Evolutionary conservation across 1,140 invertebrate species (phyloP).

Genomic region (Achroia grisella): DNA sequence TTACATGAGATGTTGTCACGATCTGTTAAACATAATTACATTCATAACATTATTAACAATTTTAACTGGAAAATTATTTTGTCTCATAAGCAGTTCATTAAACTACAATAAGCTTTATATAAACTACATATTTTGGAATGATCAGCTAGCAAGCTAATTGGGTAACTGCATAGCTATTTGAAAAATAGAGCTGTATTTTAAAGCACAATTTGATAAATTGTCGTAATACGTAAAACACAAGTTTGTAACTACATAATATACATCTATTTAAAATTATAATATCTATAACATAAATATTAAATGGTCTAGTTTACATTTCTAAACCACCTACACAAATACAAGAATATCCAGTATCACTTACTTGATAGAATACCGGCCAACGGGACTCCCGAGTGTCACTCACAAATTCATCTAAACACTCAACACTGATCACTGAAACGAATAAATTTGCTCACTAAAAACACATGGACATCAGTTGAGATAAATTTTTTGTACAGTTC

Average conservation of each 20-base stretch:
- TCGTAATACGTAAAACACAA: too few species aligned
- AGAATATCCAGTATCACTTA: conserved; percentile 38
- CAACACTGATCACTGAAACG: conserved; percentile 34
- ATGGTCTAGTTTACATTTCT: not conserved
- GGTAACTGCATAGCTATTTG: too few species aligned
- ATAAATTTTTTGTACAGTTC: conserved; percentile 28
- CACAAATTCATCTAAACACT: conserved; percentile 5
- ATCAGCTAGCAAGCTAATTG: too few species aligned
- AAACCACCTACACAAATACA: conserved; percentile 34
- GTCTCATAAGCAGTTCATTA: too few species aligned
- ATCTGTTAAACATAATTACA: conserved; percentile 6
- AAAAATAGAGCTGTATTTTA: too few species aligned
- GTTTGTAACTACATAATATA: too few species aligned
- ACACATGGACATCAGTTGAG: conserved; percentile 22
- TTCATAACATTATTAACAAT: too few species aligned
- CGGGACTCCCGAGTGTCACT: conserved; percentile 36
- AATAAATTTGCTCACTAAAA: conserved; percentile 10
- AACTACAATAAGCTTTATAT: too few species aligned
- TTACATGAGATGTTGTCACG: conserved; percentile 2
- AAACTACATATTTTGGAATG: too few species aligned
- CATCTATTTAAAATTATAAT: too few species aligned
- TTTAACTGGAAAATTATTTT: too few species aligned
- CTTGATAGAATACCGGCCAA: conserved; percentile 46
- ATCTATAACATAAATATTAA: not conserved
- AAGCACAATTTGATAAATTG: too few species aligned